Base-by-base conservation (phyloP, 2,797 vertebrate genomes). In the Allobates femoralis region DNA sequence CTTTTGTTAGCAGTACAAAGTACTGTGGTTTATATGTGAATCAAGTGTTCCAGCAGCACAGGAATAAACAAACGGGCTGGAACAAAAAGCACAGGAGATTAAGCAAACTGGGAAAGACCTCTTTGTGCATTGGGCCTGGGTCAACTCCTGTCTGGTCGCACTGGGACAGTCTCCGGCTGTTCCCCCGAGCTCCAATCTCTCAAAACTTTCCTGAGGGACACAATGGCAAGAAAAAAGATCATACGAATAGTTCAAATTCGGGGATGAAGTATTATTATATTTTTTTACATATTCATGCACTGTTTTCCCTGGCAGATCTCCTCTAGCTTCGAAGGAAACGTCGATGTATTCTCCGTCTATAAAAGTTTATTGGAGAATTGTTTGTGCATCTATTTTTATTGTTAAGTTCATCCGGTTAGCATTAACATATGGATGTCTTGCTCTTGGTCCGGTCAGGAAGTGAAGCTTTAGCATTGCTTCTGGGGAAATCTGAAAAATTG, bases 31-130 rank as follows among this genome's bases (percentile, higher is more conserved):
- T 84, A 56, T 87, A 71, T 66, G 76, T 64, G 81, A 87, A 77
- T 51, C 73, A 67, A 82, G 30, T 86, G 79, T 84, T 84, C 86
- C 81, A 81, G 76, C 67, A 64, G 28, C 32, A 80, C 46, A 34
- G 75, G 77, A 50, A 84, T 84, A 87, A 87, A 87, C 82, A 87
- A 84, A 87, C 67, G 74, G 58, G 37, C 46, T 32, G 34, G 81
- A 77, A 69, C 41, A 58, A 86, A 84, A 62, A 79, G 66, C 86
- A 53, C 18, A 66, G 55, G 82, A 79, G 77, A 84, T 80, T 80
- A 87, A 80, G 56, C 86, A 87, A 87, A 87, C 82, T 58, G 56
- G 86, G 86, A 87, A 87, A 87, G 76, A 84, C 56, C 86, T 80
- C 82, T 80, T 84, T 87, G 86, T 87, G 75, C 75, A 18, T 51